These are phyloP conservation scores for Ancistrus triradiatus DNA, from an alignment of 2,113 vertebrate species.

Conservation along the genomic window DNA sequence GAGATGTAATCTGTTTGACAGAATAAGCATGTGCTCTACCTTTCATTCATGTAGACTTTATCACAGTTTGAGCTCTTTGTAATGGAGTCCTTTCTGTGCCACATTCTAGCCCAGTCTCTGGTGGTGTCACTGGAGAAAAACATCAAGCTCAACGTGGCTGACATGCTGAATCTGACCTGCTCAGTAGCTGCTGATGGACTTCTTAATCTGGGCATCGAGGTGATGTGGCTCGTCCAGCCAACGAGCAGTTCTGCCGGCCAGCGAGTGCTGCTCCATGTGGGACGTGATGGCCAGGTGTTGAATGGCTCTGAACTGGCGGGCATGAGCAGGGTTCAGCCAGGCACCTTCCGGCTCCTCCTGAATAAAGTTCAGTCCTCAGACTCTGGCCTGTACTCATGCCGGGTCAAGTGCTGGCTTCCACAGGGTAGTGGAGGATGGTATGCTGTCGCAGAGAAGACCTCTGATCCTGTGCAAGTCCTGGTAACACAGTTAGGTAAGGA, in stretches of 20 bases:
- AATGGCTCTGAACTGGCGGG: constrained; percentile 33
- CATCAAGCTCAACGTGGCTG: constrained; percentile 37
- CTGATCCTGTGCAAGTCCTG: constrained; percentile 34
- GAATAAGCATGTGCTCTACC: neutral
- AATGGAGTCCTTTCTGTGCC: neutral
- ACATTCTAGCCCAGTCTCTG: constrained; percentile 44
- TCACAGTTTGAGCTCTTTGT: neutral
- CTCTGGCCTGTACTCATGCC: constrained; percentile 46
- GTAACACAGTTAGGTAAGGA: constrained; percentile 43
- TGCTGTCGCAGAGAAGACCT: constrained; percentile 44
- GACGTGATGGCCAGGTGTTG: constrained; percentile 36
- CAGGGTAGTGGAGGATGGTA: constrained; percentile 37
- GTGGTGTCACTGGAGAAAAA: constrained; percentile 34
- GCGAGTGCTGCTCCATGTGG: constrained; percentile 36
- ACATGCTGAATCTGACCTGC: constrained; percentile 46
- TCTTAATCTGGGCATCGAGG: constrained; percentile 29
- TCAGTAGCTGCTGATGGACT: constrained; percentile 11
- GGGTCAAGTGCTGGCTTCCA: constrained; percentile 37
- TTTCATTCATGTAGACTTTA: neutral
- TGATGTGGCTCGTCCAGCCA: constrained; percentile 39
- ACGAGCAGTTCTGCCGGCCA: neutral
- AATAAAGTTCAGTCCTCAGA: constrained; percentile 39
- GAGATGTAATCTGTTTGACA: too few relatives aligned
- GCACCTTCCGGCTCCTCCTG: constrained; percentile 28
- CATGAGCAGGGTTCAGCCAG: constrained; percentile 23